phyloP scores from a whole-genome alignment of 2,113 vertebrate genomes.

The Patagioenas fasciata region DNA sequence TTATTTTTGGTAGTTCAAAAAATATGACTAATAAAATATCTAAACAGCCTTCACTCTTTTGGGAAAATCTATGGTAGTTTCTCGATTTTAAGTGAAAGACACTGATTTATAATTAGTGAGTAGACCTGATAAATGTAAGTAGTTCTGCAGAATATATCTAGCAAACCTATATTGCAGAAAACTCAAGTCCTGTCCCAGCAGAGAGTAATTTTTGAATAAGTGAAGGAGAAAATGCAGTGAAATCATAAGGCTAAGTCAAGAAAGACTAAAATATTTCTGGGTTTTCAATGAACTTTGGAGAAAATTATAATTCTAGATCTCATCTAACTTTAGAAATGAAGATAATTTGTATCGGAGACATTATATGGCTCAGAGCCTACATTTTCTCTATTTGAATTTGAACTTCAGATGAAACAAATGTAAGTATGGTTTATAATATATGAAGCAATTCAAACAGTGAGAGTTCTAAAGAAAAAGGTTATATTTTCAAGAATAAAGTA shows the following conservation, averaged over 20 bases:
- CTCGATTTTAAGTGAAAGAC: not conserved
- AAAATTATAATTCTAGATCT: not conserved
- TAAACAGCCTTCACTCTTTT: not conserved
- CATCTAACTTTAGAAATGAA: not conserved
- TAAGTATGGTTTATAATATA: not conserved
- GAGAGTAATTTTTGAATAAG: not conserved
- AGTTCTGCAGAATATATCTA: not conserved
- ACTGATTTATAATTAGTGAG: not conserved
- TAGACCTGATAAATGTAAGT: not conserved
- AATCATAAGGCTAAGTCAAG: not conserved
- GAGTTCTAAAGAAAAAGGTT: not conserved
- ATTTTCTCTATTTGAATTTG: not conserved
- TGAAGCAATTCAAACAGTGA: not conserved
- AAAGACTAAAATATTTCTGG: not conserved
- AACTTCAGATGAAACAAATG: not conserved
- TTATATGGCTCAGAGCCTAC: not conserved
- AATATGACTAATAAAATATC: not conserved
- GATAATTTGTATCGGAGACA: not conserved
- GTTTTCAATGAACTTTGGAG: not conserved
- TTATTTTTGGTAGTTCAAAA: not conserved
- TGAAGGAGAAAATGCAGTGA: not conserved
- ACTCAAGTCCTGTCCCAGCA: not conserved
- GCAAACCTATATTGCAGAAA: not conserved
- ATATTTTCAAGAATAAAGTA: not conserved
- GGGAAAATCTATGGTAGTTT: not conserved